Percentiles rank a stretch among this genome's conserved stretches.
These are phyloP conservation scores for Phlogophora meticulosa DNA, from an alignment of 2,888 invertebrate genomes.

Conservation along the genomic window DNA sequence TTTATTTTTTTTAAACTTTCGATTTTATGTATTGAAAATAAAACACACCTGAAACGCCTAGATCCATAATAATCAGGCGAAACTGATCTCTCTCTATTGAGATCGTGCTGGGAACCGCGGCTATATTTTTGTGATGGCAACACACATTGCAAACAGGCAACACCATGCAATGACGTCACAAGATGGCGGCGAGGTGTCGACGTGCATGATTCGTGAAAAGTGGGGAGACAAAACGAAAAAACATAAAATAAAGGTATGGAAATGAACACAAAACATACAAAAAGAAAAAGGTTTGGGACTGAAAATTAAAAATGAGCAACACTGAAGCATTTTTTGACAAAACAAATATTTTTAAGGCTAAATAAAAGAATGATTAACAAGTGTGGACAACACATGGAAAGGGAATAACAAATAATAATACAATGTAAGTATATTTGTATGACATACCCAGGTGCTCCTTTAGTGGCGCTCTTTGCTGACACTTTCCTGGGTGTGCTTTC, in stretches of 20 bases:
- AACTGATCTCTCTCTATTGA: constrained; percentile 92
- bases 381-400: constrained; percentile 12
- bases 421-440: neutral
- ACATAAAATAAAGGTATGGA: constrained; percentile 66
- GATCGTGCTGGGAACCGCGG: constrained; percentile 94
- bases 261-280: constrained; percentile 65
- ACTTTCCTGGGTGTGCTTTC: constrained; percentile 92
- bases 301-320: constrained; percentile 10
- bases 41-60: constrained; percentile 95
- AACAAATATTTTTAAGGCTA: constrained; percentile 17
- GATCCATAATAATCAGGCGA: constrained; percentile 94
- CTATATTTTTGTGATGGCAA: constrained; percentile 82
- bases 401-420: constrained; percentile 7
- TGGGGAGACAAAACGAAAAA: constrained; percentile 71
- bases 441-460: constrained; percentile 89
- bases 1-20: constrained; percentile 3
- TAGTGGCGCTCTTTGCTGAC: constrained; percentile 91
- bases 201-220: constrained; percentile 73
- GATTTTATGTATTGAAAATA: constrained; percentile 22
- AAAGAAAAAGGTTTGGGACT: constrained; percentile 1
- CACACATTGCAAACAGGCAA: constrained; percentile 71
- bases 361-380: neutral
- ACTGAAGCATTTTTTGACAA: constrained; percentile 23
- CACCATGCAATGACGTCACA: constrained; percentile 89
- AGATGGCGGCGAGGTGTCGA: constrained; percentile 78